These are phyloP conservation scores for Sisyra terminalis DNA, from an alignment of 2,888 invertebrate species.

Conservation along the genomic window DNA sequence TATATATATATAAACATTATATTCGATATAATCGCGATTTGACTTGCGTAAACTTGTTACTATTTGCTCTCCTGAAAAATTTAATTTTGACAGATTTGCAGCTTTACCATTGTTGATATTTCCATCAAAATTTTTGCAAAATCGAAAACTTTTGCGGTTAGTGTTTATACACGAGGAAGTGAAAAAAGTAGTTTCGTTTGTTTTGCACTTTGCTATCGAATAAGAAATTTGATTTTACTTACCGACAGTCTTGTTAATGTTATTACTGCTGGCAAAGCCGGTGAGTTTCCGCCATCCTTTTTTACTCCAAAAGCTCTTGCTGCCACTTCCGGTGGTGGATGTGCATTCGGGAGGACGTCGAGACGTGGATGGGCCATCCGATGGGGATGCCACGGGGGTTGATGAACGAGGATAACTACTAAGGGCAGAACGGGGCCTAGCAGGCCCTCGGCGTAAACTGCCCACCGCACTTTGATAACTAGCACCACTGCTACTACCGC, in stretches of 20 bases:
- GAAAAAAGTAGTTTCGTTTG: too few relatives aligned
- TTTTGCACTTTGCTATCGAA: too few relatives aligned
- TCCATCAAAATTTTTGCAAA: too few relatives aligned
- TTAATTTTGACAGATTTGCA: too few relatives aligned
- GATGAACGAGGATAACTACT: constrained; percentile 1
- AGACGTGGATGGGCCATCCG: neutral
- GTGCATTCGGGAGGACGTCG: neutral
- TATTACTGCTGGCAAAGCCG: constrained; percentile 53
- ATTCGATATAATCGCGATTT: too few relatives aligned
- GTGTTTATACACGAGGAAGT: too few relatives aligned
- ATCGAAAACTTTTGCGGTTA: too few relatives aligned
- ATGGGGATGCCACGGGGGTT: neutral
- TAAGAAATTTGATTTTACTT: constrained; percentile 23
- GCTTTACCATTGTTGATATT: too few relatives aligned
- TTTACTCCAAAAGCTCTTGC: constrained; percentile 51
- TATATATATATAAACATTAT: too few relatives aligned
- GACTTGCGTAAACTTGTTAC: too few relatives aligned
- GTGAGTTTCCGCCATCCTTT: constrained; percentile 67
- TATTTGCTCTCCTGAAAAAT: too few relatives aligned
- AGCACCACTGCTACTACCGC: constrained; percentile 68
- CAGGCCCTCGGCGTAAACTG: constrained; percentile 33
- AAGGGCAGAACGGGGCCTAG: neutral
- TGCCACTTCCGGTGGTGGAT: constrained; percentile 1
- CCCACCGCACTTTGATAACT: constrained; percentile 48
- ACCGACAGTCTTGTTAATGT: constrained; percentile 54